Conservation (phyloP, 2,113 vertebrate genomes). For the Neodontobutis hainanensis region DNA sequence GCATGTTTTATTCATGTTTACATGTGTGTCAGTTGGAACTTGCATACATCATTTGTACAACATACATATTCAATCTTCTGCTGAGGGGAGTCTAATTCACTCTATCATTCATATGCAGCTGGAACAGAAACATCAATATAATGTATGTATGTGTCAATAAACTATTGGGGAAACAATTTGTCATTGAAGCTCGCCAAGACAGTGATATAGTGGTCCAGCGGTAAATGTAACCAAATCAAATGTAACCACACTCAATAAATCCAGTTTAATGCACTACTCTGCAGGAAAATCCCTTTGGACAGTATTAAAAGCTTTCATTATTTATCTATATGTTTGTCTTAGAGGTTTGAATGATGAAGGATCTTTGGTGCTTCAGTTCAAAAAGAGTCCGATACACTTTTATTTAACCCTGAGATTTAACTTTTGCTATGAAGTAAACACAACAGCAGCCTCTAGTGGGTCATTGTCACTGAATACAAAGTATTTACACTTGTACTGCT, state of each 20-base stretch:
- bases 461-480: neutral
- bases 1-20: constrained; percentile 9
- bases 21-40: neutral
- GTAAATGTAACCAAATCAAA: neutral
- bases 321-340: neutral
- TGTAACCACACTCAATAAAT: neutral
- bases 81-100: neutral
- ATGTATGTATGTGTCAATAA: neutral
- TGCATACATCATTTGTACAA: constrained; percentile 4
- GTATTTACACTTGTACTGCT: neutral
- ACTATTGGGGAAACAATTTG: neutral
- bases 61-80: constrained; percentile 3
- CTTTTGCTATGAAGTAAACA: constrained; percentile 14
- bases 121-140: neutral
- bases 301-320: neutral
- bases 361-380: neutral
- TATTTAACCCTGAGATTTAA: constrained; percentile 9
- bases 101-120: neutral
- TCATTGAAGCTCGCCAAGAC: neutral
- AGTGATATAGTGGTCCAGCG: neutral
- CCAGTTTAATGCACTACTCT: neutral
- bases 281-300: neutral
- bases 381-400: constrained; percentile 12
- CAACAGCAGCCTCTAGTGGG: constrained; percentile 59
- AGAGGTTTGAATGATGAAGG: no score